phyloP scores from a whole-genome alignment of 2,113 vertebrate genomes.

The Notarius lentiginosus region DNA sequence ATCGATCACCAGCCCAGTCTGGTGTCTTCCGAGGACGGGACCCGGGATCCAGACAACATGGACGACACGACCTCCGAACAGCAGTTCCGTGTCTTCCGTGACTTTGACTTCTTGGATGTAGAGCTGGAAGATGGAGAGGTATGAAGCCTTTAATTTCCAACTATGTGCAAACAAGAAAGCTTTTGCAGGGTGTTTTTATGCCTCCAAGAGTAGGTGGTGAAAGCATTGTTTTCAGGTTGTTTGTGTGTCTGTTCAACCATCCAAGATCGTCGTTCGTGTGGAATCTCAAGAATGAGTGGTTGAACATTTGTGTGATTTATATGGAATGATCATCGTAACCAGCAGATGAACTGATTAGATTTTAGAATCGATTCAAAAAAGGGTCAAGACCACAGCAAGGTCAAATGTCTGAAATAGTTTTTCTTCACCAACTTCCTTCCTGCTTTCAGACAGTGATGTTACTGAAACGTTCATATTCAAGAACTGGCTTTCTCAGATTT shows the following conservation, averaged over 20 bases:
- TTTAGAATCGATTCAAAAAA: neutral
- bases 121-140: slow-evolving; percentile 99
- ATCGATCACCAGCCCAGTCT: slow-evolving; percentile 92
- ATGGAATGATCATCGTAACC: neutral
- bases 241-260: neutral
- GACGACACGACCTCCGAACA: slow-evolving; percentile 96
- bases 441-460: neutral
- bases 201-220: neutral
- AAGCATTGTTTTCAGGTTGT: neutral
- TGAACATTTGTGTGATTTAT: neutral
- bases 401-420: neutral
- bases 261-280: no score
- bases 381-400: neutral
- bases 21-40: slow-evolving; percentile 92
- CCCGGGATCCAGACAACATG: slow-evolving; percentile 89
- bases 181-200: neutral
- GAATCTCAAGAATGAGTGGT: neutral
- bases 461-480: neutral
- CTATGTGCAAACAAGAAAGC: neutral
- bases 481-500: neutral
- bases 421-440: neutral
- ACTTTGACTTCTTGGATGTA: slow-evolving; percentile 98
- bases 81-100: slow-evolving; percentile 95
- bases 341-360: neutral
- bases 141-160: slow-evolving; percentile 44